A percentile compares a stretch with the other conserved stretches of the same genome.
Evolutionary conservation across 2,888 invertebrate species (phyloP).

Genomic region (Agrilus cyanescens): DNA sequence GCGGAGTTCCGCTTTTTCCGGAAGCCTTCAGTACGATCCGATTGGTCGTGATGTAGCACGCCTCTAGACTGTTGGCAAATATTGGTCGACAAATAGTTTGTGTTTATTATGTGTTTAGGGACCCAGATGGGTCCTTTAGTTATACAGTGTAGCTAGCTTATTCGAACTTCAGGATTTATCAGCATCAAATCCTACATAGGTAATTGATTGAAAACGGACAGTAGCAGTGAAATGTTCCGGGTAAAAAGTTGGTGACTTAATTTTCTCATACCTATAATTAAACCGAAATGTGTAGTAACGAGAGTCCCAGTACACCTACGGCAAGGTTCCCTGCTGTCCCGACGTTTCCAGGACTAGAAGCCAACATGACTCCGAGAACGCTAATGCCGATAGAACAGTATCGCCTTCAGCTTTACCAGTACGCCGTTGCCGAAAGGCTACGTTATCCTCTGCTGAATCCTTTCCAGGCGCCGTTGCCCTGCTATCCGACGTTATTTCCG

Average conservation of each 20-base stretch:
- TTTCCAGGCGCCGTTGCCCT: constrained; percentile 49
- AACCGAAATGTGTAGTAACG: constrained; percentile 36
- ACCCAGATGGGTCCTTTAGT: constrained; percentile 34
- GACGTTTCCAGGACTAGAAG: constrained; percentile 28
- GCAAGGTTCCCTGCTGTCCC: constrained; percentile 28
- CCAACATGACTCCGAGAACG: constrained; percentile 28
- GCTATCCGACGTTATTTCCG: constrained; percentile 40
- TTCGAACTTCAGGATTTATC: constrained; percentile 28
- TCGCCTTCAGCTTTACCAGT: constrained; percentile 74
- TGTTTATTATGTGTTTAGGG: constrained; percentile 40
- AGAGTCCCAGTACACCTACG: constrained; percentile 28
- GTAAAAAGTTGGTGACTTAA: too few relatives aligned
- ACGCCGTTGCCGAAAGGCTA: constrained; percentile 73
- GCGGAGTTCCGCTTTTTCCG: constrained; percentile 30
- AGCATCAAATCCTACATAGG: constrained; percentile 7
- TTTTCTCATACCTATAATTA: constrained; percentile 6
- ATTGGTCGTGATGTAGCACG: constrained; percentile 30
- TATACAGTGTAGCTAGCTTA: constrained; percentile 33
- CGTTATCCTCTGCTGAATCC: constrained; percentile 40
- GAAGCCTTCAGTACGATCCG: constrained; percentile 25
- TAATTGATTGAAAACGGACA: constrained; percentile 20
- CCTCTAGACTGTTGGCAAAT: constrained; percentile 37
- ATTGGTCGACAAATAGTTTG: constrained; percentile 39
- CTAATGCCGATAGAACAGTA: constrained; percentile 64
- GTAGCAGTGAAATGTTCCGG: neutral